Evolutionary conservation across 2,888 invertebrate genomes (phyloP).

Genomic region (Nysson spinosus): DNA sequence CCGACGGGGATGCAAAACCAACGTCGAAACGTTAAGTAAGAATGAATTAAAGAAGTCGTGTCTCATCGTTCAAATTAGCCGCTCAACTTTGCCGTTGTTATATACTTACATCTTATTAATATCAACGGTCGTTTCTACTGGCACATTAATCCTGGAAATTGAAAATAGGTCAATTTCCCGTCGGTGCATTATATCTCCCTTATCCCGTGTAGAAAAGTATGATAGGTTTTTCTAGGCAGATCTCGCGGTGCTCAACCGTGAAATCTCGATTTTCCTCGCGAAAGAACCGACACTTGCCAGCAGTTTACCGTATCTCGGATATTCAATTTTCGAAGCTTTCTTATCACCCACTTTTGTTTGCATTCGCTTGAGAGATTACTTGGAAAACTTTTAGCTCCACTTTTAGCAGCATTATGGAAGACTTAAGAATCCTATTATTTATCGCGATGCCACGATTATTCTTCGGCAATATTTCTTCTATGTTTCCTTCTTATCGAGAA

Average conservation of each 20-base stretch:
- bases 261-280: conserved; percentile 56
- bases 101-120: too few species aligned
- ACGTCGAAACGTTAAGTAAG: not conserved
- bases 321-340: conserved; percentile 29
- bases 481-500: too few species aligned
- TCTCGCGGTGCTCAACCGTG: conserved; percentile 43
- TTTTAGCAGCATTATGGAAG: too few species aligned
- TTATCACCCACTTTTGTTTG: not conserved
- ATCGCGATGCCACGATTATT: too few species aligned
- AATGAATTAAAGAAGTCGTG: not conserved
- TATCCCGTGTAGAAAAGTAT: conserved; percentile 25
- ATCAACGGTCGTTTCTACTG: too few species aligned
- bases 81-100: too few species aligned
- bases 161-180: conserved; percentile 27
- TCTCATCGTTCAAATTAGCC: too few species aligned
- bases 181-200: conserved; percentile 5
- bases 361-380: not conserved
- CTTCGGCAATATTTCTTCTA: too few species aligned
- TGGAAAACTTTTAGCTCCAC: not conserved
- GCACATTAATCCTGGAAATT: conserved; percentile 3
- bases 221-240: conserved; percentile 39
- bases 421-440: too few species aligned
- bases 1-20: too few species aligned
- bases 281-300: conserved; percentile 27
- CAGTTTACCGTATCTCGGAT: conserved; percentile 11